These are phyloP conservation scores for Nannoperca obscura DNA, from an alignment of 2,797 vertebrate species.

Conservation along the genomic window DNA sequence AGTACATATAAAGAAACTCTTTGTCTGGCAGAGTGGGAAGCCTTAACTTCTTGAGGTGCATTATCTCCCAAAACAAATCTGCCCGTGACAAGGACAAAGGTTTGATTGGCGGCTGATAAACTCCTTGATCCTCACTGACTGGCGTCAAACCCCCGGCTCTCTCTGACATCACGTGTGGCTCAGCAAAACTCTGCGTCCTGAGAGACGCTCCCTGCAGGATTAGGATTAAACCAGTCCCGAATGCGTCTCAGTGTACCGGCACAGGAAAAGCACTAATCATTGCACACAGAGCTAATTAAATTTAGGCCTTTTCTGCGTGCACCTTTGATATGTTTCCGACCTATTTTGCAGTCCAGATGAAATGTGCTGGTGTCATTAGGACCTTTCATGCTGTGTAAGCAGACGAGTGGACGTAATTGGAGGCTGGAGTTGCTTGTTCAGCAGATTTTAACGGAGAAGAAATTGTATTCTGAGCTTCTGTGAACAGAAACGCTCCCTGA, in stretches of 20 bases:
- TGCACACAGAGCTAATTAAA: slow-evolving; percentile 63
- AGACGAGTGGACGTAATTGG: slow-evolving; percentile 46
- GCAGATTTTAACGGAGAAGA: slow-evolving; percentile 31
- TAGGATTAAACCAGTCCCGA: slow-evolving; percentile 73
- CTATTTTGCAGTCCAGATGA: slow-evolving; percentile 27
- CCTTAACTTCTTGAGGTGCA: neutral
- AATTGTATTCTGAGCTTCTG: slow-evolving; percentile 19
- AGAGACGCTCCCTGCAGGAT: slow-evolving; percentile 69
- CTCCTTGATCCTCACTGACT: slow-evolving; percentile 53
- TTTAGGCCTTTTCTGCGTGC: slow-evolving; percentile 46
- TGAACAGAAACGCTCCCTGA: slow-evolving; percentile 5
- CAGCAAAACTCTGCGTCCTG: slow-evolving; percentile 48
- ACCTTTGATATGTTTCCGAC: slow-evolving; percentile 29
- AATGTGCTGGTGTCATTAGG: slow-evolving; percentile 40
- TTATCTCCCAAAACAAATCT: slow-evolving; percentile 34
- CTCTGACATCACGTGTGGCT: slow-evolving; percentile 58
- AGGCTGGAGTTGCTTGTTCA: slow-evolving; percentile 42
- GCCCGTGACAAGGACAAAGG: slow-evolving; percentile 27
- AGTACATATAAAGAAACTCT: neutral
- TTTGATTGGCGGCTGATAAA: slow-evolving; percentile 61
- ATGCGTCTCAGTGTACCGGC: slow-evolving; percentile 56
- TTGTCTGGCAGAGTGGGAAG: neutral
- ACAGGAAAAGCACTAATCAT: slow-evolving; percentile 49
- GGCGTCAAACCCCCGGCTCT: slow-evolving; percentile 42
- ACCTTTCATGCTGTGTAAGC: slow-evolving; percentile 42